A percentile compares a stretch with the other conserved stretches of the same genome.
These are phyloP conservation scores for Tribolium castaneum DNA, from an alignment of 1,140 invertebrate species.

Conservation along the genomic window DNA sequence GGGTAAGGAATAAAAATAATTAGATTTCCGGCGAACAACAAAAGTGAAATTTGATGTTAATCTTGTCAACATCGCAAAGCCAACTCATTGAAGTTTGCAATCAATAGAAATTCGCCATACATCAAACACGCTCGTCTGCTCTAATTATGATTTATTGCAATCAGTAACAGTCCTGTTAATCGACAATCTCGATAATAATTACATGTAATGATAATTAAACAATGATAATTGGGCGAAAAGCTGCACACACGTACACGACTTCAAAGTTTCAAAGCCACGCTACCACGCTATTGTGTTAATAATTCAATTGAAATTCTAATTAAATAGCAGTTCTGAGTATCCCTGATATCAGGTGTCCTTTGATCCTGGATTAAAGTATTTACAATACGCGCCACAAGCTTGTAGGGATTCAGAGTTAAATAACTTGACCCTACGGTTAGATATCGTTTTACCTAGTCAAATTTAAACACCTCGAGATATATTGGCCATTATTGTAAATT, in stretches of 20 bases:
- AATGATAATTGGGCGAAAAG: conserved; percentile 3
- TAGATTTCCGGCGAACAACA: not conserved
- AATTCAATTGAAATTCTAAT: conserved; percentile 48
- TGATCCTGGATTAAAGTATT: conserved; percentile 51
- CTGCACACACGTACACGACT: not conserved
- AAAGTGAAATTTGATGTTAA: not conserved
- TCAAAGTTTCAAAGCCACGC: conserved; percentile 29
- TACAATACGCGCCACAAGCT: conserved; percentile 46
- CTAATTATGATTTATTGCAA: conserved; percentile 30
- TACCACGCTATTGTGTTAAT: conserved; percentile 21
- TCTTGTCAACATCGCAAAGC: conserved; percentile 1
- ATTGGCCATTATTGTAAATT: conserved; percentile 36
- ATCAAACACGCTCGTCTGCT: conserved; percentile 17
- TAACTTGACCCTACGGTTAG: conserved; percentile 49
- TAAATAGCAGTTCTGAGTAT: conserved; percentile 45
- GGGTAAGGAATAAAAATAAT: not conserved
- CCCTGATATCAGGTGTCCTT: conserved; percentile 50
- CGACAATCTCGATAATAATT: conserved; percentile 25
- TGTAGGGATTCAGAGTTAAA: conserved; percentile 51
- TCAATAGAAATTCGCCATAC: conserved; percentile 16
- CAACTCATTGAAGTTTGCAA: conserved; percentile 5
- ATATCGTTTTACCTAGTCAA: conserved; percentile 40
- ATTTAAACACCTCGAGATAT: conserved; percentile 35
- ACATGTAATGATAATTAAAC: not conserved
- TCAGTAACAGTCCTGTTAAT: conserved; percentile 22